phyloP scores from a whole-genome alignment of 2,888 invertebrate species.

The Xylota sylvarum region DNA sequence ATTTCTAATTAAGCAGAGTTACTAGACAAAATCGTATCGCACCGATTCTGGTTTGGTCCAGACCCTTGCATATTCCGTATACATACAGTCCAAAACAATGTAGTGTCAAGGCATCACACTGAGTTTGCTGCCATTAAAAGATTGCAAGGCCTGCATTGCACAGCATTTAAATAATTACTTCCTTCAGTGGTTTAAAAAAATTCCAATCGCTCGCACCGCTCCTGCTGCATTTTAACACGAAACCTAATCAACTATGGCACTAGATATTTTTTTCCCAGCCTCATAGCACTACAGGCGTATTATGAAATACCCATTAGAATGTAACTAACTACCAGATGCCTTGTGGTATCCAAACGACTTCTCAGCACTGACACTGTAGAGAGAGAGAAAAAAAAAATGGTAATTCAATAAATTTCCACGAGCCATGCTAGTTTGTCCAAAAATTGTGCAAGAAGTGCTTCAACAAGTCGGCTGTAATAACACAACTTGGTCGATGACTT shows the following conservation, averaged over 20 bases:
- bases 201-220: background rate
- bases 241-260: conserved; percentile 8
- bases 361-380: background rate
- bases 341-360: conserved; percentile 5
- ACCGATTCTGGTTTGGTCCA: too few relatives aligned
- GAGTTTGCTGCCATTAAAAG: background rate
- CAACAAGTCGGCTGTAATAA: conserved; percentile 29
- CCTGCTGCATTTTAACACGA: conserved; percentile 4
- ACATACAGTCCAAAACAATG: background rate
- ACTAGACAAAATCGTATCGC: too few relatives aligned
- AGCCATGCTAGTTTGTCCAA: conserved; percentile 27
- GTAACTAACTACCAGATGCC: conserved; percentile 5
- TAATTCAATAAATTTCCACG: conserved; percentile 23
- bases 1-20: too few relatives aligned
- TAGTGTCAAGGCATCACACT: too few relatives aligned
- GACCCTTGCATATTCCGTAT: too few relatives aligned
- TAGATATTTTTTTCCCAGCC: background rate
- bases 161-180: background rate
- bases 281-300: background rate
- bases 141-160: background rate
- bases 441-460: conserved; percentile 67
- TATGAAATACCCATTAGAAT: conserved; percentile 20
- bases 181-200: background rate
- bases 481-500: conserved; percentile 67
- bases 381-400: background rate